A percentile compares a stretch with the other conserved stretches of the same genome.
Conservation (phyloP, 2,113 vertebrate genomes). For the Chlorocebus sabaeus region DNA sequence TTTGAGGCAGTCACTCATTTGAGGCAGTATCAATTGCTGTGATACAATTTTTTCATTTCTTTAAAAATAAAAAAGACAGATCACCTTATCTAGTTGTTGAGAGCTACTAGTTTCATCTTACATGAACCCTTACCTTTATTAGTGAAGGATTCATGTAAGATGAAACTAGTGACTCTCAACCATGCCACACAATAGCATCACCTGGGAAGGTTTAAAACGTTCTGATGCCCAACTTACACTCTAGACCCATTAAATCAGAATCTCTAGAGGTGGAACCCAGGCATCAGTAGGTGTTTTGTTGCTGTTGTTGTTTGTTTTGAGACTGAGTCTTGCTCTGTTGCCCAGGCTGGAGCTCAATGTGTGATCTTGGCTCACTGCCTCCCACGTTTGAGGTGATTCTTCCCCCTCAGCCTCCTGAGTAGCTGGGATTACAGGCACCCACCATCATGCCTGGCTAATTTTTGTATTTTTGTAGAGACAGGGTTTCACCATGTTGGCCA, state of each 20-base stretch:
- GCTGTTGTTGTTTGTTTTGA: no score
- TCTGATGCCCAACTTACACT: not conserved
- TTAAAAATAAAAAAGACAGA: not conserved
- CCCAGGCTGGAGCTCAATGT: no score
- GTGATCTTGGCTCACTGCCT: no score
- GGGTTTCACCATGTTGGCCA: no score
- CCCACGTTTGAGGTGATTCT: no score
- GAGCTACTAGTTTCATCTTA: not conserved
- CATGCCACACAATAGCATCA: not conserved
- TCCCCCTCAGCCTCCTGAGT: no score
- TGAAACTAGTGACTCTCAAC: not conserved
- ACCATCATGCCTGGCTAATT: no score
- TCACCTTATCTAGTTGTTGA: not conserved
- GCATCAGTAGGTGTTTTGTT: no score
- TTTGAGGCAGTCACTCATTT: not conserved
- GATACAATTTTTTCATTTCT: not conserved
- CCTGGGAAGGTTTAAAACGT: not conserved
- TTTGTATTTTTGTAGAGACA: no score
- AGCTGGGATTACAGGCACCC: no score
- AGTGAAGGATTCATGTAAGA: not conserved
- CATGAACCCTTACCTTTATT: not conserved
- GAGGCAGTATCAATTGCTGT: not conserved
- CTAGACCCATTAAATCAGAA: not conserved
- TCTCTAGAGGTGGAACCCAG: not conserved
- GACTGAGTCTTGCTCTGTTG: no score